A percentile compares a stretch with the other conserved stretches of the same genome.
Evolutionary conservation across 2,888 invertebrate genomes (phyloP).

Genomic region (Tridacna crocea): DNA sequence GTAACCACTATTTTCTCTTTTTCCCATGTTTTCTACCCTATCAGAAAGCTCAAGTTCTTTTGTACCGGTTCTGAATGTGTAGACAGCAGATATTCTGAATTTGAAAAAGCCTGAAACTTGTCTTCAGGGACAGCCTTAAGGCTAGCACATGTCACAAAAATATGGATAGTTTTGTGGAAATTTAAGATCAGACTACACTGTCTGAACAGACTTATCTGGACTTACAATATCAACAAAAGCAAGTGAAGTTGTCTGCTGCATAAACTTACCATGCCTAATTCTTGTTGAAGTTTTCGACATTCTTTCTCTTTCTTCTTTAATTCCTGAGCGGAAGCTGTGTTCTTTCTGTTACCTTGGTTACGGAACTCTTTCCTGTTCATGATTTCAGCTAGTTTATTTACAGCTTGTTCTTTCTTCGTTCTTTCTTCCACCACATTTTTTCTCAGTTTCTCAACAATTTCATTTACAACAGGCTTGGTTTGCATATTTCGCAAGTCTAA

Average conservation of each 20-base stretch:
- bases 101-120: too few relatives aligned
- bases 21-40: too few relatives aligned
- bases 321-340: constrained; percentile 87
- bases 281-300: constrained; percentile 96
- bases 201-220: too few relatives aligned
- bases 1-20: too few relatives aligned
- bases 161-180: too few relatives aligned
- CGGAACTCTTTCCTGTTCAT: constrained; percentile 95
- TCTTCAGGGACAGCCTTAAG: too few relatives aligned
- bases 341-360: constrained; percentile 70
- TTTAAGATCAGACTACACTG: too few relatives aligned
- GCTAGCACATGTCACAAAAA: too few relatives aligned
- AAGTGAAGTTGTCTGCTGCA: background rate
- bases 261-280: constrained; percentile 89
- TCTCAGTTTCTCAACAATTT: constrained; percentile 77
- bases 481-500: constrained; percentile 71
- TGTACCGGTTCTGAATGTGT: too few relatives aligned
- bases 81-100: too few relatives aligned
- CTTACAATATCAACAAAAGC: too few relatives aligned
- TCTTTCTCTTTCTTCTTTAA: constrained; percentile 96
- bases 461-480: constrained; percentile 52
- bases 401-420: constrained; percentile 89
- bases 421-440: constrained; percentile 80
- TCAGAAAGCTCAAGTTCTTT: too few relatives aligned
- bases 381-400: constrained; percentile 98